These are phyloP conservation scores for Drosophila prosaltans DNA, from an alignment of 1,140 invertebrate species.

Conservation along the genomic window DNA sequence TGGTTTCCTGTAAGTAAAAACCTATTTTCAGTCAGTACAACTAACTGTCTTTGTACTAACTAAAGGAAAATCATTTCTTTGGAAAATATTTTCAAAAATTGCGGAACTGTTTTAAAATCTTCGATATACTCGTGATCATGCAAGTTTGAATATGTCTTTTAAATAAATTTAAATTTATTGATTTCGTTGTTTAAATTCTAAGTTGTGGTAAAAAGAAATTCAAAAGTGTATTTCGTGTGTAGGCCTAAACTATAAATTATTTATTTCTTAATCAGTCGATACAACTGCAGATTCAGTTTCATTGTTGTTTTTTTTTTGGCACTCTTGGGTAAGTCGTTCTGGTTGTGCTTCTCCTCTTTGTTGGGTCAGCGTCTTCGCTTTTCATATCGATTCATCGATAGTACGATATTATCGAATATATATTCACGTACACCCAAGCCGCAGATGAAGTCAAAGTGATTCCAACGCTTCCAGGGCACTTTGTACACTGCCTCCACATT, in stretches of 20 bases:
- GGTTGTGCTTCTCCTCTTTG: conserved; percentile 23
- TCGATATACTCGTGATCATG: no score
- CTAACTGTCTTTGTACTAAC: no score
- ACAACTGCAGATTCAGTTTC: conserved; percentile 45
- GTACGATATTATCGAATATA: conserved; percentile 84
- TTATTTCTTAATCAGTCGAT: conserved; percentile 73
- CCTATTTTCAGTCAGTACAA: no score
- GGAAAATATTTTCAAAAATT: no score
- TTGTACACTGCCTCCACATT: conserved; percentile 80
- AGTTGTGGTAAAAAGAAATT: background rate
- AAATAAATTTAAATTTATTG: background rate
- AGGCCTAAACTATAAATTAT: conserved; percentile 59
- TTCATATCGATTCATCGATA: conserved; percentile 80
- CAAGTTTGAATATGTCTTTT: no score
- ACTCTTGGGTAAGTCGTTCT: conserved; percentile 62
- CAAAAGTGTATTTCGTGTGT: background rate
- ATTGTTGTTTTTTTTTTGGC: conserved; percentile 64
- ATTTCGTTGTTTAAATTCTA: background rate
- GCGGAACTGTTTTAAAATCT: no score
- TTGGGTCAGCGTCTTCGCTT: conserved; percentile 43
- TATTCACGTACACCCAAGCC: conserved; percentile 85
- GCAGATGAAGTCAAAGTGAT: conserved; percentile 90
- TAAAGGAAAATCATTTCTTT: no score
- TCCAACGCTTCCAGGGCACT: conserved; percentile 87
- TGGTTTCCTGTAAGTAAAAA: no score